A percentile compares a stretch with the other conserved stretches of the same genome.
Evolutionary conservation across 1,140 invertebrate genomes (phyloP).

Genomic region (Drosophila novamexicana): DNA sequence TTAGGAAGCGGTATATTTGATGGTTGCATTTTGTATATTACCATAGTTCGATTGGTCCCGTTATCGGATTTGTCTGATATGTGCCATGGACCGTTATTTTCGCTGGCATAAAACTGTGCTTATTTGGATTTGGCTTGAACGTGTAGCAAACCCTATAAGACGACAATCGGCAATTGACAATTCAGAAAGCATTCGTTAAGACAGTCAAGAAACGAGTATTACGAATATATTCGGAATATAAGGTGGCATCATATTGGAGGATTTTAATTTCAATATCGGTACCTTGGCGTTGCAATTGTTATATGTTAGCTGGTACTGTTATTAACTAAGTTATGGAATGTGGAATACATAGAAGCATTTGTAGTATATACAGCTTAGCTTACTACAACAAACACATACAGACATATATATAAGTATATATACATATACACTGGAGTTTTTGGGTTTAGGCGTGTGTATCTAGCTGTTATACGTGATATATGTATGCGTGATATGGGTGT

Average conservation of each 20-base stretch:
- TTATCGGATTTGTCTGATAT: constrained; percentile 82
- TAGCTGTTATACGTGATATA: constrained; percentile 31
- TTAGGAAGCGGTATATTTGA: neutral
- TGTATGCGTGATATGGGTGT: neutral
- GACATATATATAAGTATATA: neutral
- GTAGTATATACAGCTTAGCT: constrained; percentile 17
- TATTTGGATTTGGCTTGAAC: constrained; percentile 84
- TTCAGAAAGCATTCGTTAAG: neutral
- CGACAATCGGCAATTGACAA: constrained; percentile 39
- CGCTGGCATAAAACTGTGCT: constrained; percentile 83
- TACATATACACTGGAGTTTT: constrained; percentile 19
- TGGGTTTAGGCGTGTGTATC: constrained; percentile 31
- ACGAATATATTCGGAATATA: constrained; percentile 10
- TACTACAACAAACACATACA: constrained; percentile 4
- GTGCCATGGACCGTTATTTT: constrained; percentile 83
- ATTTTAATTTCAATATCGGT: neutral
- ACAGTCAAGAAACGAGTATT: neutral
- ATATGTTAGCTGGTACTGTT: constrained; percentile 2
- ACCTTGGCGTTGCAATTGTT: neutral
- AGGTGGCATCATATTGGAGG: neutral
- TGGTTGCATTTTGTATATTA: constrained; percentile 59
- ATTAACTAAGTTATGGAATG: constrained; percentile 5
- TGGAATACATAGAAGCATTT: constrained; percentile 5
- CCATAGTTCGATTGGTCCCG: constrained; percentile 84
- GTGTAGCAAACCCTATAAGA: constrained; percentile 84